Evolutionary conservation across 1,140 invertebrate species (phyloP), one percentile per base, ranked within the genome.

Genomic region (Helicoverpa armigera): DNA sequence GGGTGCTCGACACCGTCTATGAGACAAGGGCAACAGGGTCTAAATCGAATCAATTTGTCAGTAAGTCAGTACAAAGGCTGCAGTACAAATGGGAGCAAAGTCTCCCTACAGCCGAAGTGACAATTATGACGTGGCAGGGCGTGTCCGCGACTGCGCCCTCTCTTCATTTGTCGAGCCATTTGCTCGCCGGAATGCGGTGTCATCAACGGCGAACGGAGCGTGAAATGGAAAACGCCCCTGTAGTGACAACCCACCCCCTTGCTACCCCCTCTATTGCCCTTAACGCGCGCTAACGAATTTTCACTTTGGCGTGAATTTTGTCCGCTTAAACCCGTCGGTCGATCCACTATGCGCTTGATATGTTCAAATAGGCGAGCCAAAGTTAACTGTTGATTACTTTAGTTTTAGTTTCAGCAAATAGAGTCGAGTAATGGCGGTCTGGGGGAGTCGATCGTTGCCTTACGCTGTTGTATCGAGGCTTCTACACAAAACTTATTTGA

Each of bases 141-240:
- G 93, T 93, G 92, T 86, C 89, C 87, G 87, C 85, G 84, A 86
- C 83, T 85, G 88, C 90, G 87, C 91, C 91, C 92, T 90, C 87
- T 81, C 85, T 94, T 93, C 93, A 92, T 94, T 94, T 94, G 92
- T 88, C 92, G 92, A 93, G 84, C 92, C 92, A 94, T 94, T 94
- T 94, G 90, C 85, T 88, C 85, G 82, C 67, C 79, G 93, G 93
- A 93, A 94, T 94, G 93, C 92, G 89, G 88, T 92, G 93, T 94
- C 93, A 94, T 94, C 93, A 94, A 92, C 81, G 87, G 63, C 82
- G 89, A 93, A 90, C 91, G 90, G 90, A 92, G 91, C 93, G 93
- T 94, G 92, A 90, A 94, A 94, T 94, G 90, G 93, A 94, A 94
- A 90, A 94, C 91, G 91, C 93, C 93, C 92, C 90, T 83, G 80